Percentiles rank a stretch among this genome's conserved stretches.
These are phyloP conservation scores for Urosaurus nigricauda DNA, from an alignment of 2,797 vertebrate genomes.

Conservation along the genomic window DNA sequence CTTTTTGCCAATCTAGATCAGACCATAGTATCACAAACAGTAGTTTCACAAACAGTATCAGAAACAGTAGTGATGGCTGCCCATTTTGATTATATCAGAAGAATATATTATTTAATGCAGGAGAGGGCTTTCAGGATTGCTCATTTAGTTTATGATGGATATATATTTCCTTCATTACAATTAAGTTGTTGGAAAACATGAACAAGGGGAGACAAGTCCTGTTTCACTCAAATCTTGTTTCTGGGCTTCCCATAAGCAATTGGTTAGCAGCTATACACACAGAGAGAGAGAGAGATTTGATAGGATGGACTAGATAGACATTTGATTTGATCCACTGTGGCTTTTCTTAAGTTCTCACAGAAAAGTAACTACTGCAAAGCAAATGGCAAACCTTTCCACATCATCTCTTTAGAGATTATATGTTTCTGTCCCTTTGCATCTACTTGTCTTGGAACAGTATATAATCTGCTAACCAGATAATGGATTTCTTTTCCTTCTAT, in stretches of 20 bases:
- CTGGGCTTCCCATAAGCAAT: background rate
- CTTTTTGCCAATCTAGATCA: too few relatives aligned
- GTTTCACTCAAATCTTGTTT: background rate
- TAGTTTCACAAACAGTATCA: too few relatives aligned
- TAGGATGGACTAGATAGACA: background rate
- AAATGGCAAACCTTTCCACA: conserved; percentile 51
- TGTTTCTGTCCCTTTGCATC: conserved; percentile 59
- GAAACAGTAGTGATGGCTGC: too few relatives aligned
- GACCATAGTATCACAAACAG: too few relatives aligned
- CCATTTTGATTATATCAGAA: too few relatives aligned
- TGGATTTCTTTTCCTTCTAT: conserved; percentile 62
- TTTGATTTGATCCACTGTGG: background rate
- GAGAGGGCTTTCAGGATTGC: too few relatives aligned
- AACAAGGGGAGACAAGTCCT: background rate
- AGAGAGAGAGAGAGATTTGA: background rate
- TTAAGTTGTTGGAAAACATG: background rate
- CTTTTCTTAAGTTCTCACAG: conserved; percentile 51
- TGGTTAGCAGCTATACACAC: background rate
- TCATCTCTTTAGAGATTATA: conserved; percentile 42
- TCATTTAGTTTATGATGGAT: too few relatives aligned
- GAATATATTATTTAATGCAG: too few relatives aligned
- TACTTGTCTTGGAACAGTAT: conserved; percentile 63
- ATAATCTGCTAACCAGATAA: conserved; percentile 75
- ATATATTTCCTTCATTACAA: too few relatives aligned
- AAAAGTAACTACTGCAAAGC: conserved; percentile 62